A percentile compares a stretch with the other conserved stretches of the same genome.
These are phyloP conservation scores for Caretta caretta DNA, from an alignment of 2,113 vertebrate genomes.

Conservation along the genomic window DNA sequence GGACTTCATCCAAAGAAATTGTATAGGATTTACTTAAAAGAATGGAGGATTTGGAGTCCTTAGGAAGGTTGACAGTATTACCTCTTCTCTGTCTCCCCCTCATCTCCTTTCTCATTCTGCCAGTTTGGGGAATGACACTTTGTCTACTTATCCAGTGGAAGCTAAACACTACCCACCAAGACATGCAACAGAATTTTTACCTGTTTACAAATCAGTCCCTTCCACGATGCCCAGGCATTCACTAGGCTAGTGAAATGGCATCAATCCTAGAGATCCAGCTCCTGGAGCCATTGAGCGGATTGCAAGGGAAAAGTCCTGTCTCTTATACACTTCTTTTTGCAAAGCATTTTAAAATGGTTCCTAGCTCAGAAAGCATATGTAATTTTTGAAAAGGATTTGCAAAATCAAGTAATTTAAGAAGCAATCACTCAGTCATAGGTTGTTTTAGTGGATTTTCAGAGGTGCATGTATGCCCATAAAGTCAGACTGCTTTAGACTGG, in stretches of 20 bases:
- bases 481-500: neutral
- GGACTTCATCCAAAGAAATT: neutral
- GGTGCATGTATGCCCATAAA: neutral
- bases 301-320: neutral
- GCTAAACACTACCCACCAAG: neutral
- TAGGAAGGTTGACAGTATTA: neutral
- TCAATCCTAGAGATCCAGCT: neutral
- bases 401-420: neutral
- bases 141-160: neutral
- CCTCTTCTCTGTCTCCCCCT: neutral
- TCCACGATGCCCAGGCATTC: neutral
- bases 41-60: neutral
- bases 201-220: neutral
- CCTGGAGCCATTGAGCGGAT: neutral
- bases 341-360: neutral
- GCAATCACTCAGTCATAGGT: neutral
- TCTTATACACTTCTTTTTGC: neutral
- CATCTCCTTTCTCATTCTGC: neutral
- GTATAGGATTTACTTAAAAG: neutral
- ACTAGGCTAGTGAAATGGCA: neutral
- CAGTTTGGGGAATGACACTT: neutral
- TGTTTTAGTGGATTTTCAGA: neutral
- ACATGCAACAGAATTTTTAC: neutral
- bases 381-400: neutral
- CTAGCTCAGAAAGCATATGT: neutral